A percentile compares a stretch with the other conserved stretches of the same genome.
phyloP scores from a whole-genome alignment of 2,113 vertebrate species.

The Campylorhamphus procurvoides region DNA sequence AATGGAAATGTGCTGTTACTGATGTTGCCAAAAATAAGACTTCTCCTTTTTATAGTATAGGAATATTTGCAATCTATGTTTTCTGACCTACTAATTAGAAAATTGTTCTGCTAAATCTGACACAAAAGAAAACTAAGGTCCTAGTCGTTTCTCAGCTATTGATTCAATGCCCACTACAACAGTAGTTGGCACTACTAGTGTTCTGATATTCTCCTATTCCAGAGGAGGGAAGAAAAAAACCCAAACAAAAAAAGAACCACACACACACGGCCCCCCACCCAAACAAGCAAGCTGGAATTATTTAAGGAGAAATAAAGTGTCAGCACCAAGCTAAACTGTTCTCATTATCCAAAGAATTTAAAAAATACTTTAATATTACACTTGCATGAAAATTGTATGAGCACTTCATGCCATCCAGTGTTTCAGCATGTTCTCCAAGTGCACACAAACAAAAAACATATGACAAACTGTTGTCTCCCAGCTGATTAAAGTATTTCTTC shows the following conservation, averaged over 20 bases:
- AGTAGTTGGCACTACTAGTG: neutral
- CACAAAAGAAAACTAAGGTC: neutral
- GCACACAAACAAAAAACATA: conserved; percentile 68
- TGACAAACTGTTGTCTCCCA: conserved; percentile 62
- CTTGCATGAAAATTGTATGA: conserved; percentile 52
- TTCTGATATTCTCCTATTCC: neutral
- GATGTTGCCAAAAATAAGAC: neutral
- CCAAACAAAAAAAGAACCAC: neutral
- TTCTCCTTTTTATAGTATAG: neutral
- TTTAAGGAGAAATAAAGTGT: conserved; percentile 57
- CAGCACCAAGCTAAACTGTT: conserved; percentile 48
- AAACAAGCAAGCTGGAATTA: conserved; percentile 39
- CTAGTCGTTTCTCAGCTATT: neutral
- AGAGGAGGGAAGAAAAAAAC: neutral
- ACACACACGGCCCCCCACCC: neutral
- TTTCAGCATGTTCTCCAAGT: conserved; percentile 56
- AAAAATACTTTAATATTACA: conserved; percentile 47
- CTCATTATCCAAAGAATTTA: conserved; percentile 41
- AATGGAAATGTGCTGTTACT: neutral
- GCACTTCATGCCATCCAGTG: conserved; percentile 48
- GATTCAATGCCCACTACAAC: neutral
- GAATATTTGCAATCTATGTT: neutral
- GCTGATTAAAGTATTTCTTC: conserved; percentile 68
- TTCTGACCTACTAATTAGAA: neutral
- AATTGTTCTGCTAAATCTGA: neutral